Evolutionary conservation across 2,113 vertebrate genomes (phyloP).

Genomic region (Ariopsis seemanni): DNA sequence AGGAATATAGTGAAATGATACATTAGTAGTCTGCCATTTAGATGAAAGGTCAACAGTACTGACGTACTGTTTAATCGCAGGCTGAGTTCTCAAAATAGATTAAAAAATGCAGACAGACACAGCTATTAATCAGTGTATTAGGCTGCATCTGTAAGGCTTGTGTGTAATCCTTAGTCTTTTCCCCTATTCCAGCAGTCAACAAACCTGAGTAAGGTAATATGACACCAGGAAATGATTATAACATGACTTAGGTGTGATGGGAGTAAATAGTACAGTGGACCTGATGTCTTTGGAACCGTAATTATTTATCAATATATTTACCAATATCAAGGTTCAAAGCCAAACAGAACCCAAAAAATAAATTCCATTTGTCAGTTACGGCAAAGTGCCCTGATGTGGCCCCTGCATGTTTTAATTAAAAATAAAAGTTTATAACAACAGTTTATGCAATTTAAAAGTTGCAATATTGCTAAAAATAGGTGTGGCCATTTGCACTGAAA

Average conservation of each 20-base stretch:
- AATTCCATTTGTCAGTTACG: no score
- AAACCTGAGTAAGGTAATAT: not conserved
- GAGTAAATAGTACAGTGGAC: not conserved
- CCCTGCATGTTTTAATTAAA: no score
- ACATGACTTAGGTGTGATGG: not conserved
- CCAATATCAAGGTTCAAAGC: no score
- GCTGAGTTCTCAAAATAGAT: not conserved
- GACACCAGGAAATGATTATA: not conserved
- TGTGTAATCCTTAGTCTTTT: not conserved
- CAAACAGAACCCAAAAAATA: no score
- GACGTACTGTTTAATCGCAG: constrained; percentile 6
- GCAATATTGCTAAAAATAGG: no score
- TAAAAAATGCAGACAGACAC: not conserved
- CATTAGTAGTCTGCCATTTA: not conserved
- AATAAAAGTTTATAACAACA: no score
- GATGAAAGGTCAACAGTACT: not conserved
- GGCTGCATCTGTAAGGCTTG: not conserved
- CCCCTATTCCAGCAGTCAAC: not conserved
- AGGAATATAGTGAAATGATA: not conserved
- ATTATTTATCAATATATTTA: not conserved
- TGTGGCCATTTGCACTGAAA: no score
- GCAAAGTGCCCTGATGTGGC: no score
- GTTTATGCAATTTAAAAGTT: no score
- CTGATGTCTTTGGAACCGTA: constrained; percentile 1
- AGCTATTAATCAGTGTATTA: not conserved